Percentiles rank a stretch among this genome's conserved stretches.
phyloP scores from a whole-genome alignment of 2,113 vertebrate species.

The Mola mola region DNA sequence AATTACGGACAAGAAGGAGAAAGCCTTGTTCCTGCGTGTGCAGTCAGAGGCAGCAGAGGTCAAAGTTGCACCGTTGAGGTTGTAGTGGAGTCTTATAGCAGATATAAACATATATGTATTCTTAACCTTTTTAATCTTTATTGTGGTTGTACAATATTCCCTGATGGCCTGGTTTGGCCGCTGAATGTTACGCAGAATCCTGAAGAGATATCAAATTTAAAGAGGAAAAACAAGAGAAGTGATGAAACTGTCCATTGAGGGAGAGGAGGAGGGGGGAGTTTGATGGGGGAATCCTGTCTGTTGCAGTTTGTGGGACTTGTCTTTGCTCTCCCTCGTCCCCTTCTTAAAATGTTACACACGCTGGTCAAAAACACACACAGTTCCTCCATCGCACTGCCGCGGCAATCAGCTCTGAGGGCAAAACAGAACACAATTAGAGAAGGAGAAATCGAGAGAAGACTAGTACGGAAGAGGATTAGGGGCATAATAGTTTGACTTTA shows the following conservation, averaged over 20 bases:
- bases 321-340: conserved; percentile 72
- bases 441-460: background rate
- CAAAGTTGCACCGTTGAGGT: conserved; percentile 72
- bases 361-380: conserved; percentile 95
- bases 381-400: conserved; percentile 87
- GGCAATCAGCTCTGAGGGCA: conserved; percentile 83
- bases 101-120: conserved; percentile 81
- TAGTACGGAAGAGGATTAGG: no score
- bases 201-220: conserved; percentile 83
- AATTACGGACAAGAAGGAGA: conserved; percentile 47
- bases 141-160: conserved; percentile 93
- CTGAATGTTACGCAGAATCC: conserved; percentile 92
- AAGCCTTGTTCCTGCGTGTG: conserved; percentile 46
- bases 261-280: conserved; percentile 84
- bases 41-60: conserved; percentile 66
- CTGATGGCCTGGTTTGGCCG: conserved; percentile 91
- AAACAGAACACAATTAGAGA: background rate
- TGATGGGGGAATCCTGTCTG: conserved; percentile 88
- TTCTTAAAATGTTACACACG: conserved; percentile 89
- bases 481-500: no score
- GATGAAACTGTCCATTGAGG: conserved; percentile 86
- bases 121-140: conserved; percentile 78
- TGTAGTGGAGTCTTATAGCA: conserved; percentile 83
- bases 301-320: conserved; percentile 82
- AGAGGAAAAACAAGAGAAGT: conserved; percentile 63